Conservation (phyloP, 2,113 vertebrate species). For the Muscicapa adusta region DNA sequence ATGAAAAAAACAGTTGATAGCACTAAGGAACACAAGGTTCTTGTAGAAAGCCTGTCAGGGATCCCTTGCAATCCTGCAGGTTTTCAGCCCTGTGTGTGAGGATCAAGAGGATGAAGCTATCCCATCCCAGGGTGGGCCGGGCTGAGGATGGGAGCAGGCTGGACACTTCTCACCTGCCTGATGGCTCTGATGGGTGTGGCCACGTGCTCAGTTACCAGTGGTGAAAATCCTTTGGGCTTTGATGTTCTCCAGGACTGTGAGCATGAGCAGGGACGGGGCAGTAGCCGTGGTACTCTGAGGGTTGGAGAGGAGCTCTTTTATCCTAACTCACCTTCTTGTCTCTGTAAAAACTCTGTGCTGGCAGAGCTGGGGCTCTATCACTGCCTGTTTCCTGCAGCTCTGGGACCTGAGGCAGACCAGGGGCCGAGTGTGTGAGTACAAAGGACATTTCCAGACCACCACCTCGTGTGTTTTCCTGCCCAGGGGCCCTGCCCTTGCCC, state of each 20-base stretch:
- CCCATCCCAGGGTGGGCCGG: not conserved
- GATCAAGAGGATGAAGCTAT: not conserved
- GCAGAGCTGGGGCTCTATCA: not conserved
- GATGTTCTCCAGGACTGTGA: not conserved
- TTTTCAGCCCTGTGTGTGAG: not conserved
- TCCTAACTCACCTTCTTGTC: not conserved
- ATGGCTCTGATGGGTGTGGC: not conserved
- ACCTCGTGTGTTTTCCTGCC: slow-evolving; percentile 88
- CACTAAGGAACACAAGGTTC: not conserved
- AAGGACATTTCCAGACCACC: slow-evolving; percentile 86
- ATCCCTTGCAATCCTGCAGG: not conserved
- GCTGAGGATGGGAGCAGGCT: not conserved
- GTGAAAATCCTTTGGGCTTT: not conserved
- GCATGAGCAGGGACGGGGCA: not conserved
- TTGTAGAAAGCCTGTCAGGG: not conserved
- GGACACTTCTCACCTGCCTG: not conserved
- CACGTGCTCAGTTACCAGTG: rapidly evolving
- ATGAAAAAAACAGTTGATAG: not conserved
- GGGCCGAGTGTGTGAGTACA: slow-evolving; percentile 82
- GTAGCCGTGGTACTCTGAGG: not conserved
- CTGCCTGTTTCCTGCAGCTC: slow-evolving; percentile 72
- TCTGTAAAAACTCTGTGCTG: rapidly evolving
- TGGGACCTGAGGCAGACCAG: slow-evolving; percentile 94
- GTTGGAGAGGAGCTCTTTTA: not conserved
- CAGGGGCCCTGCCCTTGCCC: not conserved